phyloP scores from a whole-genome alignment of 2,888 invertebrate genomes.

The Troides oblongomaculatus region DNA sequence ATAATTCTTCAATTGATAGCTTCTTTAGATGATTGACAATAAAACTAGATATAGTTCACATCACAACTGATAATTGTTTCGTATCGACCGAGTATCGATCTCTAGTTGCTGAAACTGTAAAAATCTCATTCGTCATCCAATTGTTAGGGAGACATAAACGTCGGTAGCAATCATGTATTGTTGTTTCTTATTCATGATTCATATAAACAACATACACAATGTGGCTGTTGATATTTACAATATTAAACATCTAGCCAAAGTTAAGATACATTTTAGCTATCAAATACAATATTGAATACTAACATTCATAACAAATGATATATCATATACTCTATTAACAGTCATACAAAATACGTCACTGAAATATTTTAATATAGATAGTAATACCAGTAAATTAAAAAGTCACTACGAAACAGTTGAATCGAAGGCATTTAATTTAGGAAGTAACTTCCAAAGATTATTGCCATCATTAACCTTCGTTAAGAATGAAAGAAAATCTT shows the following conservation, averaged over 20 bases:
- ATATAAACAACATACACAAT: conserved; percentile 25
- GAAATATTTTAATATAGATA: background rate
- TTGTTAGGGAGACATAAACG: conserved; percentile 58
- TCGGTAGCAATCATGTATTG: conserved; percentile 57
- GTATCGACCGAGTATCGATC: conserved; percentile 47
- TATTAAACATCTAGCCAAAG: background rate
- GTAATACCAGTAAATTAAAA: background rate
- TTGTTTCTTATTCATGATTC: conserved; percentile 33
- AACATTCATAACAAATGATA: too few species aligned
- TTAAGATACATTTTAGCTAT: conserved; percentile 3
- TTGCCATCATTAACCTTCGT: conserved; percentile 17
- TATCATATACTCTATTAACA: too few species aligned
- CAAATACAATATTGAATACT: background rate
- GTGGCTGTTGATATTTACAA: conserved; percentile 4
- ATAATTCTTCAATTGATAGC: background rate
- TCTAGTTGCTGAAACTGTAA: conserved; percentile 50
- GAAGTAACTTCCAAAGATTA: conserved; percentile 12
- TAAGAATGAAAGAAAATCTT: conserved; percentile 10
- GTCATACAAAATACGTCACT: too few species aligned
- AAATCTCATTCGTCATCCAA: conserved; percentile 69
- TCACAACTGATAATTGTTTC: conserved; percentile 44
- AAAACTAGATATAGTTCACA: conserved; percentile 40
- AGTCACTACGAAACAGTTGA: background rate
- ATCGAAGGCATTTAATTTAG: conserved; percentile 3
- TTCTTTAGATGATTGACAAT: conserved; percentile 47